These are phyloP conservation scores for Mellivora capensis DNA, from an alignment of 2,113 vertebrate genomes.

Conservation along the genomic window DNA sequence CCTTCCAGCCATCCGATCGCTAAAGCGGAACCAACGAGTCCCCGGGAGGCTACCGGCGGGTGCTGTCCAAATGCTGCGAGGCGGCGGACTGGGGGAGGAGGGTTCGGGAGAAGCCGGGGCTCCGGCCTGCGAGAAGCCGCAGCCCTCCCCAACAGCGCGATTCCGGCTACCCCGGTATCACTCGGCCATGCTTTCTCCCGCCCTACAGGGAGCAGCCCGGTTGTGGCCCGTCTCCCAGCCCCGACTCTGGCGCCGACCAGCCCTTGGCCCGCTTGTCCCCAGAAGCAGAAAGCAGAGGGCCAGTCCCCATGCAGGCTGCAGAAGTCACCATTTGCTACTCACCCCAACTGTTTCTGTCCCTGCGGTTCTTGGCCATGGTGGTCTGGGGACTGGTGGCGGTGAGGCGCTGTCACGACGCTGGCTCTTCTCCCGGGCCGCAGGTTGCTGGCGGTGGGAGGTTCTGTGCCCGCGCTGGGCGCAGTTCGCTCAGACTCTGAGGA, in stretches of 20 bases:
- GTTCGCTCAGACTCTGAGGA: conserved; percentile 74
- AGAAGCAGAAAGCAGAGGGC: neutral
- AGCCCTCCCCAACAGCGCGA: neutral
- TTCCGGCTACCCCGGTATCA: neutral
- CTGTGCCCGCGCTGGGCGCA: conserved; percentile 74
- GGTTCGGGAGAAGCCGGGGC: neutral
- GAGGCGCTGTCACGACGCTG: conserved; percentile 41
- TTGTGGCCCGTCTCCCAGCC: neutral
- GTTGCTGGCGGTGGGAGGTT: conserved; percentile 47
- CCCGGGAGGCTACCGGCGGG: neutral
- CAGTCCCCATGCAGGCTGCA: neutral
- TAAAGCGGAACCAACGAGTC: neutral
- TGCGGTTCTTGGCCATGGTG: conserved; percentile 88
- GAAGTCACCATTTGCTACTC: conserved; percentile 74
- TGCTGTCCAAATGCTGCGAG: conserved; percentile 74
- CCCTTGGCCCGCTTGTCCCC: neutral
- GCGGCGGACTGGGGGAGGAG: neutral
- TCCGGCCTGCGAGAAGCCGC: neutral
- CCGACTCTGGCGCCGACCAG: neutral
- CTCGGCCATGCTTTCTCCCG: neutral
- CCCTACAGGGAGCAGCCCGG: neutral
- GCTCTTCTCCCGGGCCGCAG: conserved; percentile 17
- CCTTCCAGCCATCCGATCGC: neutral
- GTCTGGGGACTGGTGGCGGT: conserved; percentile 24
- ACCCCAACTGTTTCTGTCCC: conserved; percentile 95